Conservation (phyloP, 2,113 vertebrate genomes). For the Lepidothrix coronata region DNA sequence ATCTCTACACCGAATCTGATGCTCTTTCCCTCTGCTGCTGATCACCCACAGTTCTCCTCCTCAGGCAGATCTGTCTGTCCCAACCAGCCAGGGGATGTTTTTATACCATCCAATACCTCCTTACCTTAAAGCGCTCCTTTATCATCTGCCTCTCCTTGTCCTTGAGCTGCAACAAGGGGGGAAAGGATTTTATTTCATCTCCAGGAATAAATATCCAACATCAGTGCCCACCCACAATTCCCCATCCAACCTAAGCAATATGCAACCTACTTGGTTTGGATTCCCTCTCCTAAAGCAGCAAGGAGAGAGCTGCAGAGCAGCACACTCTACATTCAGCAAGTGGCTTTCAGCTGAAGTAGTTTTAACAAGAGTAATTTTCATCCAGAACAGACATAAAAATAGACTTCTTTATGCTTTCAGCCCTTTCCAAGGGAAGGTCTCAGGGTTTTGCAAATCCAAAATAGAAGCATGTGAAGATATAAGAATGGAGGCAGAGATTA, state of each 20-base stretch:
- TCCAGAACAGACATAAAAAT: not conserved
- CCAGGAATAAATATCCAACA: not conserved
- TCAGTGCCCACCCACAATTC: not conserved
- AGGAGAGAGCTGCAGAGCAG: not conserved
- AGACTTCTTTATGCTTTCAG: not conserved
- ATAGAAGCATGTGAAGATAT: not conserved
- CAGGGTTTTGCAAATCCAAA: not conserved
- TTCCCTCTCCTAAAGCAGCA: not conserved
- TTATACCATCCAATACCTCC: not conserved
- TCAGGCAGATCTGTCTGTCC: not conserved
- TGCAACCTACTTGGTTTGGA: not conserved
- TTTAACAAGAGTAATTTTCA: slow-evolving; percentile 7
- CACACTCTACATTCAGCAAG: not conserved
- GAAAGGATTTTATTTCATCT: not conserved
- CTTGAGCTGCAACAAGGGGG: slow-evolving; percentile 81
- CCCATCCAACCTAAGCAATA: not conserved
- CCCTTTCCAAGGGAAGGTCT: not conserved
- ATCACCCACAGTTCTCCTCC: not conserved
- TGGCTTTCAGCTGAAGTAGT: not conserved
- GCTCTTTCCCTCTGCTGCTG: not conserved
- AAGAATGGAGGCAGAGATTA: not conserved
- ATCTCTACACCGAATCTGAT: accelerated
- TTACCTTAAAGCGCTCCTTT: slow-evolving; percentile 98
- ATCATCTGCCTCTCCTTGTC: slow-evolving; percentile 98
- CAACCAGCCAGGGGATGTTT: not conserved